Conservation (phyloP, 2,888 invertebrate genomes). For the Acanthosepion pharaonis region DNA sequence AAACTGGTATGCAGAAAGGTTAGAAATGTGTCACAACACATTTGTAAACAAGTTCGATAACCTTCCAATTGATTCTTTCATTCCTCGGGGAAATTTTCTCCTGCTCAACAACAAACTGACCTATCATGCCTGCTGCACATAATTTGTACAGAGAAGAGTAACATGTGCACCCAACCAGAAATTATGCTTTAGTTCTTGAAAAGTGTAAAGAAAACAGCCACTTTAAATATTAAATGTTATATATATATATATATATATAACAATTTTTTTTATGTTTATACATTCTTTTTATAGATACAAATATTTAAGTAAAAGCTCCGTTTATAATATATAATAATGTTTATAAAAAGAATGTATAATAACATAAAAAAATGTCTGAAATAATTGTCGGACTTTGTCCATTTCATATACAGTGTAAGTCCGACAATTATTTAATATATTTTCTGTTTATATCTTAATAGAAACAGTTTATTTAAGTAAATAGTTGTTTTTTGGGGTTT, state of each 20-base stretch:
- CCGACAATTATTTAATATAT: no score
- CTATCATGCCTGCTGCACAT: neutral
- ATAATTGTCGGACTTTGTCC: no score
- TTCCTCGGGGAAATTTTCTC: neutral
- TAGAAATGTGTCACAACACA: neutral
- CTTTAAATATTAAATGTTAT: neutral
- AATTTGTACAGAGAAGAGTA: neutral
- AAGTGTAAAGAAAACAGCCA: neutral
- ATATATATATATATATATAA: neutral
- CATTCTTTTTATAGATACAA: no score
- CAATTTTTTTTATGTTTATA: no score
- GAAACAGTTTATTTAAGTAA: no score
- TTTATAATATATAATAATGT: no score
- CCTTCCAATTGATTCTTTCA: neutral
- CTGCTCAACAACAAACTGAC: neutral
- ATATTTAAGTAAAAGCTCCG: no score
- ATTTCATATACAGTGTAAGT: no score
- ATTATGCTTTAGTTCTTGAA: neutral
- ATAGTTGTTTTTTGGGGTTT: no score
- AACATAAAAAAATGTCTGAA: no score
- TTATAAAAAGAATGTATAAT: no score
- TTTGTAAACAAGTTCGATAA: neutral
- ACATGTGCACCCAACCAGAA: neutral
- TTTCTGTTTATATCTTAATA: no score
- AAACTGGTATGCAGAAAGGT: neutral